Conservation (phyloP, 2,113 vertebrate genomes). For the Grammomys dolichurus region DNA sequence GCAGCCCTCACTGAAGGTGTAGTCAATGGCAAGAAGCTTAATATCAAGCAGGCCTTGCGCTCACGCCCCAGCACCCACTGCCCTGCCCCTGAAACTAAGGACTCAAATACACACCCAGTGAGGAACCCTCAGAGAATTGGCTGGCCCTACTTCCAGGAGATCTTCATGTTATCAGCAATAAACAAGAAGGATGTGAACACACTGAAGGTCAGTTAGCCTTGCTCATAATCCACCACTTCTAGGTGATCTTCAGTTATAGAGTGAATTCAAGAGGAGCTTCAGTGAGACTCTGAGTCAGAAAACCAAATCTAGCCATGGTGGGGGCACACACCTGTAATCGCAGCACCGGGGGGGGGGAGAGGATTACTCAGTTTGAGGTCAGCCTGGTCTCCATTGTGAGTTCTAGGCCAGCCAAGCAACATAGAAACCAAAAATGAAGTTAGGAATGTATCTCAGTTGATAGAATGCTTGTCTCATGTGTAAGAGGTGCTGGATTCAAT, state of each 20-base stretch:
- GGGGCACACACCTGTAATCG: background rate
- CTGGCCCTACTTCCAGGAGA: conserved; percentile 95
- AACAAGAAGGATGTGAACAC: conserved; percentile 91
- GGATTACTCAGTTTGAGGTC: background rate
- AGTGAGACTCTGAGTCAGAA: background rate
- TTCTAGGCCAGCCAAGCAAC: background rate
- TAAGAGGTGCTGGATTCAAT: background rate
- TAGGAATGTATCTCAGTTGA: background rate
- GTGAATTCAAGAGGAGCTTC: background rate
- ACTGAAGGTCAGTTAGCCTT: conserved; percentile 90
- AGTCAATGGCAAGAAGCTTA: conserved; percentile 91
- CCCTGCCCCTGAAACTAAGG: background rate
- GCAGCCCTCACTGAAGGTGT: conserved; percentile 91
- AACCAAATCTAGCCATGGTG: background rate
- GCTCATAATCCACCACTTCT: background rate
- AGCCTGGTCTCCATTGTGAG: background rate
- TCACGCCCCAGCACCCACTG: conserved; percentile 80
- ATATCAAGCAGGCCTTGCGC: conserved; percentile 87
- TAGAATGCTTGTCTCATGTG: background rate
- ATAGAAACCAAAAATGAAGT: background rate
- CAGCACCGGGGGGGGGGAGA: background rate
- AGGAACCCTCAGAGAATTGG: conserved; percentile 85
- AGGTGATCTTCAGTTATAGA: background rate
- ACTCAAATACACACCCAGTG: background rate
- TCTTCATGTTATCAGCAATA: conserved; percentile 97